Base-by-base conservation (phyloP, 2,113 vertebrate genomes). In the Hydrochoerus hydrochaeris region DNA sequence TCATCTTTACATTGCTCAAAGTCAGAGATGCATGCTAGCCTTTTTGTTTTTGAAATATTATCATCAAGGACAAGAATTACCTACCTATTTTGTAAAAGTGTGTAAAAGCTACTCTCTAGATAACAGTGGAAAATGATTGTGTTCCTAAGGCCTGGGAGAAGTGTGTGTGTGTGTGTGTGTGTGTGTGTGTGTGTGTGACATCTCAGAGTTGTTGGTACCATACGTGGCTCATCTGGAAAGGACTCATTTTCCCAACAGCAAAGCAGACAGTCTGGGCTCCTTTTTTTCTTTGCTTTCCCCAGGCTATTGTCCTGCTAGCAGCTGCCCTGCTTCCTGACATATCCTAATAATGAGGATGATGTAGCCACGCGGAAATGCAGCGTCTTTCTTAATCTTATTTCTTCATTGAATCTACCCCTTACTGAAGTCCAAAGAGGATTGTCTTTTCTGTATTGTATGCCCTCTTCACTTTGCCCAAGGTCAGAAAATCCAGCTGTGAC, bases 301-400 rank as follows among this genome's bases (percentile, higher is more conserved):
- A 0, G 83, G 95, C 91, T 95, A 86, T 85, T 97, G 88, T 95
- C 84, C 91, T 96, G 75, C 90, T 86, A 95, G 86, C 89, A 96
- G 95, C 95, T 91, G 89, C 84, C 87, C 57, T 1, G 57, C 80
- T 96, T 97, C 91, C 94, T 97, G 89, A 97, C 96, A 82, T 96
- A 82, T 91, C 84, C 86, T 97, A 93, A 96, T 97, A 96, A 97
- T 63, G 60, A 94, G 41, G 85, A 85, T 97, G 92, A 96, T 95
- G 75, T 96, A 92, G 77, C 95, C 81, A 90, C 35, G 67, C 90
- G 94, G 85, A 94, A 54, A 97, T 94, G 91, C 69, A 83, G 92
- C 54, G 95, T 97, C 75, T 97, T 91, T 65, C 71, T 78, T 81
- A 95, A 41, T 95, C 52, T 95, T 95, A 96, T 88, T 95, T 95